phyloP scores from a whole-genome alignment of 2,113 vertebrate genomes.

The Syrrhaptes paradoxus region DNA sequence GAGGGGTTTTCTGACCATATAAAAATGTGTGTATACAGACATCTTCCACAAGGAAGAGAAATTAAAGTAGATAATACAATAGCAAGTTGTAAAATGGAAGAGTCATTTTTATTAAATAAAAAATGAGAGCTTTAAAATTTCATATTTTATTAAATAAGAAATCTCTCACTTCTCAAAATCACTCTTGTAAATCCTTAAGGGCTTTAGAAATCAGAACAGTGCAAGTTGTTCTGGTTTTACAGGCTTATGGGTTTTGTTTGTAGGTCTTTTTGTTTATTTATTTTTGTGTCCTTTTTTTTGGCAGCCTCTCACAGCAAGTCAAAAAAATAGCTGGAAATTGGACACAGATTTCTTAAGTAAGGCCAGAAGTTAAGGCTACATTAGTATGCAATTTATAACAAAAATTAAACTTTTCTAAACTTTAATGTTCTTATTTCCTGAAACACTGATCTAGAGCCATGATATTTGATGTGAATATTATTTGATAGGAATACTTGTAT shows the following conservation, averaged over 20 bases:
- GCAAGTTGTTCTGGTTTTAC: background rate
- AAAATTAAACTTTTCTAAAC: background rate
- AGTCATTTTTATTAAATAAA: background rate
- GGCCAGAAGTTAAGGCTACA: background rate
- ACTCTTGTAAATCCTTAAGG: background rate
- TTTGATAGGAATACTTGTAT: background rate
- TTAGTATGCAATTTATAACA: background rate
- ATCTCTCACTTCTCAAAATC: background rate
- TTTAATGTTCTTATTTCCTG: background rate
- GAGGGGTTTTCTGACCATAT: background rate
- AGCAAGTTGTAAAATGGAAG: background rate
- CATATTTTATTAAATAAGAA: background rate
- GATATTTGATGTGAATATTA: background rate
- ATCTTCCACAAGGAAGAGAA: background rate
- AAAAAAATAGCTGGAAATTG: background rate
- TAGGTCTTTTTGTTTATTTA: background rate
- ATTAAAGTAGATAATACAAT: background rate
- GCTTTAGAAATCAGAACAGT: background rate
- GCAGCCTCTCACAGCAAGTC: background rate
- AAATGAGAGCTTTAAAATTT: background rate
- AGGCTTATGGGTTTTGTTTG: background rate
- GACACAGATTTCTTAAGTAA: background rate
- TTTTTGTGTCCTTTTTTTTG: background rate
- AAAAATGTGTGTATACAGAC: background rate
- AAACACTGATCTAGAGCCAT: background rate